Evolutionary conservation across 1,140 invertebrate species (phyloP), one percentile per base, ranked within the genome.

Genomic region (Saccostrea cuccullata): DNA sequence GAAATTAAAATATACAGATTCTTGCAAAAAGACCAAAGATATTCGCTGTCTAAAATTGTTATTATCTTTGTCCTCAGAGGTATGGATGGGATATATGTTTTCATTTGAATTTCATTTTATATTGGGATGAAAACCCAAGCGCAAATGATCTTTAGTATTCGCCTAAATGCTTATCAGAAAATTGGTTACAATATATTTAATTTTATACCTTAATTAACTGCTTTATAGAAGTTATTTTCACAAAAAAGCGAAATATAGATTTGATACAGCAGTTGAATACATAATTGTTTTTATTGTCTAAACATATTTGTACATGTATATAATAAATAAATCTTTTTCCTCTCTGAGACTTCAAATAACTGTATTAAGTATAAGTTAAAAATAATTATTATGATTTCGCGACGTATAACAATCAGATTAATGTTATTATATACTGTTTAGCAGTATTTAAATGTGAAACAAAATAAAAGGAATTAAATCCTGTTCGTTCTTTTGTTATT

Each of bases 391-490:
- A 77, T 77, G 26, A 77, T 77, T 30, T 30, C 11, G 70, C 70
- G 70, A 77, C 70, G 70, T 36, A 77, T 12, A 36, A 77, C 70
- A 77, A 77, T 77, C 70, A 77, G 23, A 77, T 36, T 77, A 23
- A 36, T 30, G 70, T 77, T 77, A 64, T 64, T 77, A 26, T 77
- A 77, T 13, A 77, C 26, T 30, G 70, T 77, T 17, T 77, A 77
- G 9, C 70, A 77, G 70, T 77, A 77, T 77, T 77, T 77, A 77
- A 36, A 77, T 77, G 70, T 77, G 30, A 77, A 77, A 15, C 3
- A 77, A n/a, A 77, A 77, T 30, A 30, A 77, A 73, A 36, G 15
- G 13, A 30, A 11, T 77, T 13, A 77, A 17, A 77, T 77, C 17
- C 58, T 1, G 13, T 64, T 5, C 17, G 5, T n/a, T 17, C 58